Evolutionary conservation across 2,113 vertebrate species (phyloP), one percentile per base, ranked within the genome.

Genomic region (Callospermophilus lateralis): DNA sequence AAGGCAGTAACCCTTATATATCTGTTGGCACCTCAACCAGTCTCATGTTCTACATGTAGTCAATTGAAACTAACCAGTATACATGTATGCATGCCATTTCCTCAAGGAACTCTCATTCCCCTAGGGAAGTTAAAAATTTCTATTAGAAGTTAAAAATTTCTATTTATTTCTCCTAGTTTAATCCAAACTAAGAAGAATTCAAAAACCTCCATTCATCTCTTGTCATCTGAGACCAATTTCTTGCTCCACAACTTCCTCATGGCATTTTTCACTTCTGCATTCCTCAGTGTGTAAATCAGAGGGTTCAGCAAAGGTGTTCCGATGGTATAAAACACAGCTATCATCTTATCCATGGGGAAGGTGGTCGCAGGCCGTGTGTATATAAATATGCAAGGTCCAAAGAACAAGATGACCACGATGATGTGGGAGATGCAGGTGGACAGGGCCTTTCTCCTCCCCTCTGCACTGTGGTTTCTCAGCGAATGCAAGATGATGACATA

Each of bases 371-470:
- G 67, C 1, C 67, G 0, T 34, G 67, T 68, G 32, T 68, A 68
- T 17, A 68, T 68, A 68, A 68, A 68, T 68, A 68, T 68, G 32
- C 67, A 68, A 19, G 67, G 67, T 2, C 4, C 67, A 68, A 68
- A 68, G 32, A 68, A 68, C 15, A n/a, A 68, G 67, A 68, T 19
- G 32, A 68, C 67, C 32, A 68, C 67, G 0, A 32, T 68, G 67
- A 68, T 68, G 67, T 68, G 67, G 28, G 79, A 89, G 32, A 17
- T 24, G 24, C 90, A 95, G 4, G 94, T 95, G 78, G 90, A 92
- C 7, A 92, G 39, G 70, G 93, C 93, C 90, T 96, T 96, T 51
- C n/a, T 73, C 39, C 74, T 86, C 5, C 81, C 95, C 61, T 90
- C 72, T 6, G 92, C 79, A 48, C 81, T 91, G 45, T 90, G 79